Conservation (phyloP, 30 jellyfish, hydroid and myxozoan genomes). For the Catostylus mosaicus region DNA sequence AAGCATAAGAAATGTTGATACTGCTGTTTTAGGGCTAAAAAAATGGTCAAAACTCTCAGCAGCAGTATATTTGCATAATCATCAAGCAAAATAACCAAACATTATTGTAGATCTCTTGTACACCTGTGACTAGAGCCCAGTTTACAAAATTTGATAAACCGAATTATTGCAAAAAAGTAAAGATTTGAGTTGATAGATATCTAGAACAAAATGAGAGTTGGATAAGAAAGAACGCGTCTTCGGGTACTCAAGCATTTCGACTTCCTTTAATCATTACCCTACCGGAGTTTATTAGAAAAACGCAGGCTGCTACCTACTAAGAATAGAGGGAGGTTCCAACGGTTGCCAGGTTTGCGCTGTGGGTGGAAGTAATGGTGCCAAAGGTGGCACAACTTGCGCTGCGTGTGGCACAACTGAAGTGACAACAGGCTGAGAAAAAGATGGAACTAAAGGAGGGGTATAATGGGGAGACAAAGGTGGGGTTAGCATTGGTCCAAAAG, state of each 20-base stretch:
- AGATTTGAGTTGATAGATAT: no score
- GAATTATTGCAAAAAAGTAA: no score
- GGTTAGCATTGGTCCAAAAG: neutral
- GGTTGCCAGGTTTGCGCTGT: conserved; percentile 7
- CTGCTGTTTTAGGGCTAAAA: no score
- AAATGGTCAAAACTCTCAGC: no score
- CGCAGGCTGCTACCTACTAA: neutral
- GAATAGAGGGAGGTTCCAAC: conserved; percentile 10
- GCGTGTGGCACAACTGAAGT: neutral
- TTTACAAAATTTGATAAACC: no score
- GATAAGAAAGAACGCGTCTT: no score
- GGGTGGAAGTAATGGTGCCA: conserved; percentile 32
- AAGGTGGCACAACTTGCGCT: conserved; percentile 54
- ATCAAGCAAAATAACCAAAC: no score
- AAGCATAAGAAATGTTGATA: no score
- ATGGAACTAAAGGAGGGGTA: conserved; percentile 26
- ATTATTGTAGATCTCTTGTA: no score
- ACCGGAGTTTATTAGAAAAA: neutral
- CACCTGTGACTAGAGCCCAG: no score
- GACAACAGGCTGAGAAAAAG: conserved; percentile 11
- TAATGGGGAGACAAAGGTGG: neutral
- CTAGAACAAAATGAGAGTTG: no score
- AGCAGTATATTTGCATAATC: no score
- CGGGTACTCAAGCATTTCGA: conserved; percentile 76
- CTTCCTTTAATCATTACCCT: neutral